Evolutionary conservation across 2,888 invertebrate genomes (phyloP).

Genomic region (Bibio marci): DNA sequence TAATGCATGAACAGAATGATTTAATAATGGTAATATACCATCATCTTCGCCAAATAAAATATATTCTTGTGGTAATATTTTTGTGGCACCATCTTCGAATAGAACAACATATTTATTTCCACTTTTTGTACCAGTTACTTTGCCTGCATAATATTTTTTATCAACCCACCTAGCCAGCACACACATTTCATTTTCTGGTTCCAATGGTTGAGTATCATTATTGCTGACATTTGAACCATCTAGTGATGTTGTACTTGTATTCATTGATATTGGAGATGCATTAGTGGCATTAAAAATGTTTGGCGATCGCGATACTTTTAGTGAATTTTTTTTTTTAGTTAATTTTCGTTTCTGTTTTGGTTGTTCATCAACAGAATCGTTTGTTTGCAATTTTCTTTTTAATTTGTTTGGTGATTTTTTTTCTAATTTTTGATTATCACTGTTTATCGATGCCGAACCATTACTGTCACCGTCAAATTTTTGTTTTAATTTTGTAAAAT

Average conservation of each 20-base stretch:
- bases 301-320: background rate
- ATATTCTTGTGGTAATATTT: slow-evolving; percentile 39
- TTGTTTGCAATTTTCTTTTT: too few species aligned
- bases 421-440: too few species aligned
- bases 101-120: slow-evolving; percentile 41
- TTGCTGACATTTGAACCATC: background rate
- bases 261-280: background rate
- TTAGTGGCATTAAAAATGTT: too few species aligned
- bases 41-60: slow-evolving; percentile 37
- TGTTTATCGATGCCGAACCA: background rate
- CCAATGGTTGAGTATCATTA: slow-evolving; percentile 5
- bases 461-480: background rate
- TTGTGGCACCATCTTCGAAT: slow-evolving; percentile 44
- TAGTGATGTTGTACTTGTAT: background rate
- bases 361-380: slow-evolving; percentile 2
- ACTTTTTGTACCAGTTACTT: slow-evolving; percentile 36
- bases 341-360: slow-evolving; percentile 2
- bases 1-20: slow-evolving; percentile 37
- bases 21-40: slow-evolving; percentile 30
- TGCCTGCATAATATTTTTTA: slow-evolving; percentile 47
- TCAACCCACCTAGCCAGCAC: slow-evolving; percentile 53
- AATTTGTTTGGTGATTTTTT: too few species aligned
- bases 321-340: background rate
- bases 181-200: slow-evolving; percentile 15
- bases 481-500: slow-evolving; percentile 13